Evolutionary conservation across 2,797 vertebrate genomes (phyloP), one percentile per base, ranked within the genome.

Genomic region (Rhinogobio ventralis): DNA sequence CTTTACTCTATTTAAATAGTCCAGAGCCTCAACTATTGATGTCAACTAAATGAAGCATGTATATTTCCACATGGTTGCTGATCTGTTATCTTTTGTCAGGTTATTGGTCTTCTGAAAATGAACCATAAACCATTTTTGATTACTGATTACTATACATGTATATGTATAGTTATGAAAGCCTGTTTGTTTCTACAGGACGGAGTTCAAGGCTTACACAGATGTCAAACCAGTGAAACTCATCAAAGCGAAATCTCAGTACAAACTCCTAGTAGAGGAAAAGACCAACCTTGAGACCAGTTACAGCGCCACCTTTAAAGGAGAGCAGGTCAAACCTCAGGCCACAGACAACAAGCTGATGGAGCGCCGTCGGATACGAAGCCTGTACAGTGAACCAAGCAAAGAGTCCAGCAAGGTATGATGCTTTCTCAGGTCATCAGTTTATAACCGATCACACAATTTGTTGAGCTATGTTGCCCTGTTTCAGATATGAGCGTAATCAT

Each of bases 331-430:
- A 89, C 95, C 93, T 53, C 92, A 90, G 25, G 88, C 95, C 23
- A 89, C 92, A 0, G 97, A 99, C 90, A 98, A 98, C 93, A 99
- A 99, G 92, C 86, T 93, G 88, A 82, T 93, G 60, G 98, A 99
- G 5, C 97, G 97, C 91, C 94, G 98, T 86, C 96, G 98, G 94
- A 97, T 99, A 97, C 97, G 98, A 91, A 99, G 96, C 91, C 95
- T 99, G 88, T 99, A 99, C 92, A 98, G 93, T 0, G 97, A 99
- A 72, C 97, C 97, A 0, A 91, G 95, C 92, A 98, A 97, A 94
- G 98, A 99, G 75, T 68, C 94, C 0, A 83, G 93, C 89, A 99
- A 98, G 97, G 98, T 99, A 93, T 7, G 15, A 23, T 60, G 19
- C 57, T 19, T 55, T 64, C 25, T 28, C 23, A 75, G 7, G 51